These are phyloP conservation scores for Calliscelio sp. DNA, from an alignment of 2,888 invertebrate genomes.

Conservation along the genomic window DNA sequence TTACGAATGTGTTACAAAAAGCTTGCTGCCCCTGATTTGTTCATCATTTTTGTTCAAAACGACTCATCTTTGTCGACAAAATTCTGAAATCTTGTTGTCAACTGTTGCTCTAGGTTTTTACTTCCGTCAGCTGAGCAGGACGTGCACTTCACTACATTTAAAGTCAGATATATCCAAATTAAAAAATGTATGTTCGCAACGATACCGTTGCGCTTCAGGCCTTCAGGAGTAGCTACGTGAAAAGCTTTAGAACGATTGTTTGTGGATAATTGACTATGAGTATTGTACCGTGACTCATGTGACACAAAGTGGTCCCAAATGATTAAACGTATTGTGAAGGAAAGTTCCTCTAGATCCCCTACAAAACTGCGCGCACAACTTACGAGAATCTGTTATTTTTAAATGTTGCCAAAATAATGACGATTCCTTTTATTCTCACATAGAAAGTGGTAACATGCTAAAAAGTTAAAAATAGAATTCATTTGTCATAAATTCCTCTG, in stretches of 20 bases:
- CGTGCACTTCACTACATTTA: slow-evolving; percentile 31
- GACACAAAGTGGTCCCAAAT: slow-evolving; percentile 81
- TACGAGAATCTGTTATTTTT: slow-evolving; percentile 24
- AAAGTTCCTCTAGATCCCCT: slow-evolving; percentile 54
- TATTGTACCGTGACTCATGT: slow-evolving; percentile 80
- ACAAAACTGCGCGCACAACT: slow-evolving; percentile 36
- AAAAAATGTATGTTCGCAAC: slow-evolving; percentile 34
- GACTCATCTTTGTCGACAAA: slow-evolving; percentile 1
- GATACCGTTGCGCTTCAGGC: not conserved
- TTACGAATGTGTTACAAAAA: slow-evolving; percentile 56
- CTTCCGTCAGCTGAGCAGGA: slow-evolving; percentile 13
- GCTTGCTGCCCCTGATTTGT: slow-evolving; percentile 15
- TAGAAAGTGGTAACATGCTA: too few relatives aligned
- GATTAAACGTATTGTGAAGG: slow-evolving; percentile 72
- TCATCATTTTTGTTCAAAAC: not conserved
- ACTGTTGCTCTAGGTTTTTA: slow-evolving; percentile 27
- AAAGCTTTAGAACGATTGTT: too few relatives aligned
- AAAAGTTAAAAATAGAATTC: too few relatives aligned
- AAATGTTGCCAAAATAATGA: too few relatives aligned
- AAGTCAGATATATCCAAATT: slow-evolving; percentile 61
- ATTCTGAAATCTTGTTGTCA: slow-evolving; percentile 15
- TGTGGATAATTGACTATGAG: too few relatives aligned
- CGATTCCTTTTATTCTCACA: too few relatives aligned
- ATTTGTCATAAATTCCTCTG: too few relatives aligned
- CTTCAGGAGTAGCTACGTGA: too few relatives aligned